Evolutionary conservation across 1,140 invertebrate genomes (phyloP), one percentile per base, ranked within the genome.

Genomic region (Hestina assimilis): DNA sequence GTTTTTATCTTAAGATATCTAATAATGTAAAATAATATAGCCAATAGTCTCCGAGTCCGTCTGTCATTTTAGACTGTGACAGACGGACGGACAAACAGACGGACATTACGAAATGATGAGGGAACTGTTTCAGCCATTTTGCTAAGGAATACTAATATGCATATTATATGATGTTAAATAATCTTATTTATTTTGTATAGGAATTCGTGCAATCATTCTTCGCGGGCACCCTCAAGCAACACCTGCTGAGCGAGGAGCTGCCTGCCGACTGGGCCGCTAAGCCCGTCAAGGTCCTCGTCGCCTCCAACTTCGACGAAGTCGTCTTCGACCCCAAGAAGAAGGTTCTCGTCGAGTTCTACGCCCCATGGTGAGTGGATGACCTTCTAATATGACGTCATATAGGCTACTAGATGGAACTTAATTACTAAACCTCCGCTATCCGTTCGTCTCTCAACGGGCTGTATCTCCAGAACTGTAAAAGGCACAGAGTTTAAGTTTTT

Each of bases 331-430:
- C 93, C 69, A 91, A 87, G 28, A 99, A 99, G 90, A 93, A 96
- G 77, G 98, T 99, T 29, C 92, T 99, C 56, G 98, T 99, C 65
- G 98, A 99, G 91, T 99, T 99, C 90, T 99, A 99, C 89, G 97
- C 97, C 26, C 97, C 98, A 55, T 99, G 98, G 98, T 90, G 51
- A 87, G 84, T 73, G 21, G 2, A 6, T 28, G 1, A 28, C 24
- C 24, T 9, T 28, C 2, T n/a, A 2, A 28, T 48, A 42, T n/a
- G n/a, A 7, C 0, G n/a, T n/a, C 4, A 28, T 28, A 28, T n/a
- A 28, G 1, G 0, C 3, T 28, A 28, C 1, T 9, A 0, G 3
- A 26, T 26, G 2, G 5, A n/a, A n/a, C n/a, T n/a, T n/a, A n/a
- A n/a, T n/a, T n/a, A n/a, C n/a, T n/a, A n/a, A n/a, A n/a, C n/a